Evolutionary conservation across 2,888 invertebrate species (phyloP), one percentile per base, ranked within the genome.

Genomic region (Acleris emargana): DNA sequence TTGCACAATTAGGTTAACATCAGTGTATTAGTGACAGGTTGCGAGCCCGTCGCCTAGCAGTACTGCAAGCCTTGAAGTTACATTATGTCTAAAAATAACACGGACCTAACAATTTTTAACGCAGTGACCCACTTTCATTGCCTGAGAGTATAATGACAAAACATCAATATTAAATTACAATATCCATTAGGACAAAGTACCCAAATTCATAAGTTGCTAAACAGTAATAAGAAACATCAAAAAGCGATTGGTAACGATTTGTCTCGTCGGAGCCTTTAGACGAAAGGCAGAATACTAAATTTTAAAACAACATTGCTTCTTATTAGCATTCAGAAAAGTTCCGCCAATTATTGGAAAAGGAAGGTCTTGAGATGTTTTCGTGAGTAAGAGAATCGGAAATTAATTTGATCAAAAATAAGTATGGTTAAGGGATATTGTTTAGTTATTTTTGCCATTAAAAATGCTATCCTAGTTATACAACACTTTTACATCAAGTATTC

Each of bases 211-310:
- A 54, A 54, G 20, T 54, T 42, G 22, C 42, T 9, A 38, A 54
- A 42, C 54, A 43, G 20, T 54, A 11, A 42, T 18, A 17, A 22
- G n/a, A 20, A 20, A 6, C 54, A 54, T 54, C 54, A 57, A 57
- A 57, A 57, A 57, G 57, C 55, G 42, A 25, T 54, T 54, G 54
- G 42, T 22, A 57, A 25, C 17, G 57, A 57, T 57, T 22, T 17
- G 25, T 18, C 49, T 38, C 32, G 32, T 32, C 20, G 6, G 49
- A 49, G 3, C 18, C 20, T 49, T 20, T 7, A 18, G 20, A 7
- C 16, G 47, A 20, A 17, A 49, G 49, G 38, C 38, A 20, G 32
- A 49, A 11, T 20, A 49, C 55, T 51, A 7, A 58, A 58, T 58
- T 58, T 28, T 16, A 47, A 58, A 25, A 58, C 22, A 42, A 42